Percentiles rank a stretch among this genome's conserved stretches.
Evolutionary conservation across 2,797 vertebrate species (phyloP).

Genomic region (Pipistrellus nathusii): DNA sequence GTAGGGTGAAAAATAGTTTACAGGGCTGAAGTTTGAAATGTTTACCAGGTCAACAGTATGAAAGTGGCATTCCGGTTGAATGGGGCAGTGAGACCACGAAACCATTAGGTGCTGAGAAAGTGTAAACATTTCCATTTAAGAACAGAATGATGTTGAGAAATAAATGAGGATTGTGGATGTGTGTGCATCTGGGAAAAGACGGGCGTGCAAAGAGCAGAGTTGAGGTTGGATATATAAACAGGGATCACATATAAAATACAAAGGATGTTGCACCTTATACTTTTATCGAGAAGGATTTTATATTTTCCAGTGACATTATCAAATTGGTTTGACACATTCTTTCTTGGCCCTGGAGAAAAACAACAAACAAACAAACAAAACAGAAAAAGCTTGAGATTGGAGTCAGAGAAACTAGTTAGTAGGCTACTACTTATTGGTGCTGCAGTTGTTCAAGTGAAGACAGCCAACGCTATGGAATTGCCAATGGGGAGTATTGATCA

Average conservation of each 20-base stretch:
- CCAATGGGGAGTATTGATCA: background rate
- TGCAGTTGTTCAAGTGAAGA: background rate
- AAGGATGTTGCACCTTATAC: background rate
- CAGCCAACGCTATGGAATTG: background rate
- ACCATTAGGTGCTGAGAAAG: background rate
- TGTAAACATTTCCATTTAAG: background rate
- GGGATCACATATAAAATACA: background rate
- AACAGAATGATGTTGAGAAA: background rate
- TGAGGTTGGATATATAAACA: background rate
- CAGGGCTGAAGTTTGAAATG: background rate
- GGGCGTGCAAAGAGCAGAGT: background rate
- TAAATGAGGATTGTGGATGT: background rate
- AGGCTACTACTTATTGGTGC: background rate
- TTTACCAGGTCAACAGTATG: background rate
- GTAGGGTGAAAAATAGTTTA: background rate
- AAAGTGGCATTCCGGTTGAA: background rate
- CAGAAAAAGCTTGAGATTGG: background rate
- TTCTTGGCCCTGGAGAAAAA: background rate
- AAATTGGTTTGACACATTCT: background rate
- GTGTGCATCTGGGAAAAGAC: rapidly evolving
- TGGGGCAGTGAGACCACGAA: background rate
- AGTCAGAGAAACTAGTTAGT: background rate
- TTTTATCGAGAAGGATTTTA: background rate
- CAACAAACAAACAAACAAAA: background rate
- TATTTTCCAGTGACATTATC: background rate